Evolutionary conservation across 2,797 vertebrate genomes (phyloP), one percentile per base, ranked within the genome.

Genomic region (Alosa sapidissima): DNA sequence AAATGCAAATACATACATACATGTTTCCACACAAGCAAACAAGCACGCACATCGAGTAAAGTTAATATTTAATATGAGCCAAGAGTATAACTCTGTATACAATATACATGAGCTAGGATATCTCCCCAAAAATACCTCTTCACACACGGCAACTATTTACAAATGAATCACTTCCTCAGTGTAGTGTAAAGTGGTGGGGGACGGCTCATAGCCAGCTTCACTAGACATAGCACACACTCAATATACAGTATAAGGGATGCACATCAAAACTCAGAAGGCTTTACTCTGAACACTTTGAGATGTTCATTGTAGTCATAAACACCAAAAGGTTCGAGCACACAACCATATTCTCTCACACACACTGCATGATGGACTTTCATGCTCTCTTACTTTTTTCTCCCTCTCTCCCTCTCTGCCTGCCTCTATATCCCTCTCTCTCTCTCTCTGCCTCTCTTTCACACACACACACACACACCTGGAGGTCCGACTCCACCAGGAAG

Each of bases 401-500:
- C 55, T 60, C 19, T 60, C 5, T 24, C 60, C 1, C 60, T 65
- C 16, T 62, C 58, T 62, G 2, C 2, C 58, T 28, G 28, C 28
- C 28, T 28, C 28, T 28, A 28, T 28, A 28, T 28, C 28, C 28
- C 28, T 62, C 58, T 62, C 21, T 62, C n/a, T 24, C n/a, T 28
- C 60, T 65, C 1, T 62, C 58, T 62, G 2, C 2, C 58, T 62
- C 58, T 62, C 58, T 62, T 21, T 62, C n/a, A n/a, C n/a, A n/a
- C n/a, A n/a, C n/a, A n/a, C 24, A 36, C 24, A 72, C 41, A 8
- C 92, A 83, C 93, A 98, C 98, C 96, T 99, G 98, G 86, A 99
- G 93, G 48, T 97, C 96, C 87, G 98, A 99, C 84, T 99, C 98
- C 91, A 99, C 93, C 6, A 99, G 94, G 91, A 99, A 99, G 91